phyloP scores from a whole-genome alignment of 2,113 vertebrate genomes.

The Chaetorhynchus papuensis region DNA sequence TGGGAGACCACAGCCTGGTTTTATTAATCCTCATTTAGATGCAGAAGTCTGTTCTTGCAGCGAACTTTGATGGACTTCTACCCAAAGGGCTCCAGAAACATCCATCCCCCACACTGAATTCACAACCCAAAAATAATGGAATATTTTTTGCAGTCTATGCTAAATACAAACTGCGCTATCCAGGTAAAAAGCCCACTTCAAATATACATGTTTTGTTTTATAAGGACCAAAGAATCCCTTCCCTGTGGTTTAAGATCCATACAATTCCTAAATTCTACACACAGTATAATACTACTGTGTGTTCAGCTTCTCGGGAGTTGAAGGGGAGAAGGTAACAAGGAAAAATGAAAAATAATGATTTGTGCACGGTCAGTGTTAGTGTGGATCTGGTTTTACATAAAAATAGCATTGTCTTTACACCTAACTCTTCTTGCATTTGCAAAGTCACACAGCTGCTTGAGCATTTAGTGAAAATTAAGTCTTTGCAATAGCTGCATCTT shows the following conservation, averaged over 20 bases:
- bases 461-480: conserved; percentile 12
- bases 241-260: neutral
- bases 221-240: neutral
- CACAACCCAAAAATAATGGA: neutral
- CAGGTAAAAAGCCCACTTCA: neutral
- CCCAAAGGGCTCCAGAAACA: neutral
- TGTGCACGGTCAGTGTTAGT: neutral
- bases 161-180: neutral
- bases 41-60: neutral
- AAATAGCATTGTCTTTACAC: neutral
- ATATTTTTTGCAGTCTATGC: no score
- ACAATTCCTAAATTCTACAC: neutral
- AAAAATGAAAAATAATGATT: neutral
- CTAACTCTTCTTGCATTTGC: neutral
- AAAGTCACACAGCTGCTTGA: neutral
- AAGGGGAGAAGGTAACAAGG: neutral
- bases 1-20: neutral
- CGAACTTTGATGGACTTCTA: neutral
- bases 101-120: neutral
- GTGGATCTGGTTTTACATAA: neutral
- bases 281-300: accelerated
- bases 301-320: neutral
- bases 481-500: neutral
- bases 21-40: no score
- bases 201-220: neutral